Conservation (phyloP, 2,888 invertebrate species). For the Anaspis maculata region DNA sequence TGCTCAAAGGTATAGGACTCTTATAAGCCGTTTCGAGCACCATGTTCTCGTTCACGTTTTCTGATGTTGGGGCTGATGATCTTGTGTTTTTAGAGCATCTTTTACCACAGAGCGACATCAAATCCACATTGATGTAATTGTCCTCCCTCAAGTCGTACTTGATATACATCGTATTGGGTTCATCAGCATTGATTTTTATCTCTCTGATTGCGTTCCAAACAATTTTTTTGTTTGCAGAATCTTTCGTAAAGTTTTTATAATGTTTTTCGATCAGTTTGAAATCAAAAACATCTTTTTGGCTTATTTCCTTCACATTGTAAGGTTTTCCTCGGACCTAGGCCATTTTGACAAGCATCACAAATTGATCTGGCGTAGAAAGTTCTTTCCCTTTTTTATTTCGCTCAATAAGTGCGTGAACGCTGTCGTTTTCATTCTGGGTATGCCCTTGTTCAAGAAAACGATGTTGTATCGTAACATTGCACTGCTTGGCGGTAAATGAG, state of each 20-base stretch:
- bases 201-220: neutral
- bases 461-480: slow-evolving; percentile 1
- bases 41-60: neutral
- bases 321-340: neutral
- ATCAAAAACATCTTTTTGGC: slow-evolving; percentile 1
- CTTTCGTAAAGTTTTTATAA: neutral
- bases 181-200: neutral
- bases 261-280: neutral
- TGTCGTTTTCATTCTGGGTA: slow-evolving; percentile 1
- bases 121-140: neutral
- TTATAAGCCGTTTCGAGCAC: neutral
- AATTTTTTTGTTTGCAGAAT: neutral
- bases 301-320: neutral
- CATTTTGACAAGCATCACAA: neutral
- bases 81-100: neutral
- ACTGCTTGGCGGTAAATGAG: slow-evolving; percentile 2
- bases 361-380: neutral
- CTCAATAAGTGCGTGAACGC: neutral
- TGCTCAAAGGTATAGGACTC: neutral
- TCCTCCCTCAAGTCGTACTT: neutral
- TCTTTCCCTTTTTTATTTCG: neutral
- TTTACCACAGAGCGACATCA: too few species aligned
- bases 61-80: neutral
- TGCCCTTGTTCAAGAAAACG: slow-evolving; percentile 3
- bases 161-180: neutral